A percentile compares a stretch with the other conserved stretches of the same genome.
phyloP scores from a whole-genome alignment of 2,797 vertebrate genomes.

The Sorex maritimensis region DNA sequence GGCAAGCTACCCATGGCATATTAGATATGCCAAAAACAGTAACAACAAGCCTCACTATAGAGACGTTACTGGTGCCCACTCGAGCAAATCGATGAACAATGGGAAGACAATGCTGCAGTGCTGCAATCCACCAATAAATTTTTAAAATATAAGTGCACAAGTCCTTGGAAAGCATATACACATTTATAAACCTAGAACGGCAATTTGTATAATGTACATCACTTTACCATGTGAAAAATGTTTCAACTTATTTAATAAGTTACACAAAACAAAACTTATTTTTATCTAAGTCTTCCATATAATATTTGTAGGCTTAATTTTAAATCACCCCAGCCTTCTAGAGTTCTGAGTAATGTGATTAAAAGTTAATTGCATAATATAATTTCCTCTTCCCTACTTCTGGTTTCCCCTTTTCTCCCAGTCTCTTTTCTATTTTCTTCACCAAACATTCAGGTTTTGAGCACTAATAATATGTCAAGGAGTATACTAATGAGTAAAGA shows the following conservation, averaged over 20 bases:
- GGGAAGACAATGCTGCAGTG: no score
- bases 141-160: not conserved
- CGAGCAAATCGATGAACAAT: no score
- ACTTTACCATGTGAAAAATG: not conserved
- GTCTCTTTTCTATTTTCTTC: not conserved
- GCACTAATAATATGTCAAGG: not conserved
- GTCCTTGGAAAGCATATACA: not conserved
- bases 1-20: no score
- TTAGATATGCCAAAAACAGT: no score
- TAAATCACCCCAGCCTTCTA: not conserved
- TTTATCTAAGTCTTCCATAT: not conserved
- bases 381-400: not conserved
- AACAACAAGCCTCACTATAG: no score
- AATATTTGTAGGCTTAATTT: not conserved
- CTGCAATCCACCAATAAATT: no score
- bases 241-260: not conserved
- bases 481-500: not conserved
- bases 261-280: not conserved
- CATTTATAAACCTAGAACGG: not conserved
- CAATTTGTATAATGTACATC: not conserved
- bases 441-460: not conserved
- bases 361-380: conserved; percentile 3
- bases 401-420: not conserved
- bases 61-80: no score
- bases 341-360: conserved; percentile 21